Percentiles rank a stretch among this genome's conserved stretches.
Evolutionary conservation across 2,797 vertebrate genomes (phyloP).

Genomic region (Tamandua tetradactyla): DNA sequence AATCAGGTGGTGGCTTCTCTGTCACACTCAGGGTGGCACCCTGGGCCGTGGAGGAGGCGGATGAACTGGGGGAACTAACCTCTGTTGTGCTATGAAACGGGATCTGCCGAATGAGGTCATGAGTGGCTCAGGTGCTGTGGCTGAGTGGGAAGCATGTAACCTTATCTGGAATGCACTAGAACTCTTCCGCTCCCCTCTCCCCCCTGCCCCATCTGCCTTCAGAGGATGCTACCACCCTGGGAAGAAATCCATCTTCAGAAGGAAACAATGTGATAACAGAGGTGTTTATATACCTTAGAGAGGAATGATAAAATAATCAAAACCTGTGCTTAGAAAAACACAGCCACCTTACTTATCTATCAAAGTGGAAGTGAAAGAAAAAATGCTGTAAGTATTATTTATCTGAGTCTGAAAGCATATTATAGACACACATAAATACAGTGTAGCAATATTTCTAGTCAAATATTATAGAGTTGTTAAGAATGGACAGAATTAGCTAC

Average conservation of each 20-base stretch:
- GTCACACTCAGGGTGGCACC: background rate
- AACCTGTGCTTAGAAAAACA: constrained; percentile 15
- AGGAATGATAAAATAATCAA: background rate
- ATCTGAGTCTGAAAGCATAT: background rate
- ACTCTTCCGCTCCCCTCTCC: background rate
- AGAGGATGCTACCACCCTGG: background rate
- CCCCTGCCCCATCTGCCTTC: background rate
- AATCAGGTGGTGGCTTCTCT: background rate
- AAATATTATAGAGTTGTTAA: background rate
- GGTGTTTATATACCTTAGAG: background rate
- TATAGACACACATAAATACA: background rate
- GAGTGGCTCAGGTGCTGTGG: background rate
- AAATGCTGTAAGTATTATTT: constrained; percentile 28
- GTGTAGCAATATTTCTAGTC: background rate
- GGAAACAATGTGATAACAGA: background rate
- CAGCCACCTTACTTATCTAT: background rate
- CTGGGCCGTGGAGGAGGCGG: background rate
- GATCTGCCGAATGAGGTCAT: background rate
- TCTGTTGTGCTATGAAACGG: background rate
- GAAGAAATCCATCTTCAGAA: constrained; percentile 37
- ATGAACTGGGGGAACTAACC: background rate
- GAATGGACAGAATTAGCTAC: constrained; percentile 12
- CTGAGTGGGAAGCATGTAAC: background rate
- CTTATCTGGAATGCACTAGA: background rate
- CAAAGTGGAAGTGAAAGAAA: background rate